These are phyloP conservation scores for Nipponia nippon DNA, from an alignment of 2,113 vertebrate genomes.

Conservation along the genomic window DNA sequence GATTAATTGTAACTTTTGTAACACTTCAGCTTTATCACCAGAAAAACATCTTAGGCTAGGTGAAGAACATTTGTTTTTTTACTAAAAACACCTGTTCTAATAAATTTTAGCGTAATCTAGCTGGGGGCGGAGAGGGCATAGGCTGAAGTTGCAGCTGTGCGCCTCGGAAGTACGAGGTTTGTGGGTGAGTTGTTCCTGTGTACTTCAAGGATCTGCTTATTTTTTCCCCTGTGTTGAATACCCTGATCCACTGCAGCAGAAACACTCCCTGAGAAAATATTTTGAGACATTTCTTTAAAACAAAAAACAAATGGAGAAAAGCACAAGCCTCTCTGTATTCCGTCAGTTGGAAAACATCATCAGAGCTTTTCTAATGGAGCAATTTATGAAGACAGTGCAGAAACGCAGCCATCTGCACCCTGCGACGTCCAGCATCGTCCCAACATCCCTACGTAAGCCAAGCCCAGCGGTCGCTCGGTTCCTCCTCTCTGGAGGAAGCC, in stretches of 20 bases:
- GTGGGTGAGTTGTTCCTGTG: background rate
- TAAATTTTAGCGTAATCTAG: background rate
- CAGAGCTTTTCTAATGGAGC: background rate
- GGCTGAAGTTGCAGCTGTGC: background rate
- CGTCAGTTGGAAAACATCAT: background rate
- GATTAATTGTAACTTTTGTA: background rate
- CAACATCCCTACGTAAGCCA: background rate
- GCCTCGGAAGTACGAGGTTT: background rate
- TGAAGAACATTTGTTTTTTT: background rate
- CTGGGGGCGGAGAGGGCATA: background rate
- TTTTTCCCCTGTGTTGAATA: background rate
- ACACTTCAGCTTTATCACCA: background rate
- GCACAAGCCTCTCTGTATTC: background rate
- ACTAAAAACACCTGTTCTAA: background rate
- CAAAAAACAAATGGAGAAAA: background rate
- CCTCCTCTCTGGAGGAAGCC: background rate
- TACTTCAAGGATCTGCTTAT: background rate
- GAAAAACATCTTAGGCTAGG: background rate
- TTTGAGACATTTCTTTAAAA: background rate
- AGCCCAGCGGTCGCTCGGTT: background rate
- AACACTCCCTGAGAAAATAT: background rate
- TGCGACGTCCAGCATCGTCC: rapidly evolving
- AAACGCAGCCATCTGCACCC: background rate
- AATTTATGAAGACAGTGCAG: background rate
- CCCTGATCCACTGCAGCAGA: background rate